These are phyloP conservation scores for Perca schrenkii DNA, from an alignment of 2,113 vertebrate species.

Conservation along the genomic window DNA sequence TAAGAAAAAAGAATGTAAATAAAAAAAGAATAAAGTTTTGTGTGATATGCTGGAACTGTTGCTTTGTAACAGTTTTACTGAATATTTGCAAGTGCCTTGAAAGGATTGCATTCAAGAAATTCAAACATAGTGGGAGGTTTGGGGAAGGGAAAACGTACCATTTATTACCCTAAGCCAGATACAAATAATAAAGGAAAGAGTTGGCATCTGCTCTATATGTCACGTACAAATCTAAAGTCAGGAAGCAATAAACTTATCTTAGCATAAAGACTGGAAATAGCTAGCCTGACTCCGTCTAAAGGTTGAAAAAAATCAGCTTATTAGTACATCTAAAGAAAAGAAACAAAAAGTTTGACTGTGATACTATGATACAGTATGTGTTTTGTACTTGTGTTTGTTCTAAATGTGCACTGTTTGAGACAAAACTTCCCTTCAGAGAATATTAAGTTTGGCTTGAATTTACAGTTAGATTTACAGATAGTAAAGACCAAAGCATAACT, in stretches of 20 bases:
- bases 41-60: not conserved
- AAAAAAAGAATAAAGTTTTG: not conserved
- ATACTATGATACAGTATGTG: not conserved
- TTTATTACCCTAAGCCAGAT: not conserved
- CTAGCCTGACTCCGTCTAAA: too few relatives aligned
- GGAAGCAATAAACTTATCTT: too few relatives aligned
- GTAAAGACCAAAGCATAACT: not conserved
- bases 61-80: not conserved
- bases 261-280: not conserved
- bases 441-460: not conserved
- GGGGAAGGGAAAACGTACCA: too few relatives aligned
- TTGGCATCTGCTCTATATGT: not conserved
- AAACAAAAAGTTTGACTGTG: not conserved
- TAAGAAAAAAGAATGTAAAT: conserved; percentile 32
- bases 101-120: not conserved
- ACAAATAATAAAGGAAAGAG: not conserved
- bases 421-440: not conserved
- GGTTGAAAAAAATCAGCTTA: not conserved
- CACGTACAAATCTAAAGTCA: not conserved
- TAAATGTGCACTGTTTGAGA: not conserved
- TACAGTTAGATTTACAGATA: not conserved
- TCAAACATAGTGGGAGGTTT: not conserved
- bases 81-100: not conserved
- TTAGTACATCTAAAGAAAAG: not conserved
- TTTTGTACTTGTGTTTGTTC: not conserved